Evolutionary conservation across 2,888 invertebrate species (phyloP).

Genomic region (Ennomos fuscantarius): DNA sequence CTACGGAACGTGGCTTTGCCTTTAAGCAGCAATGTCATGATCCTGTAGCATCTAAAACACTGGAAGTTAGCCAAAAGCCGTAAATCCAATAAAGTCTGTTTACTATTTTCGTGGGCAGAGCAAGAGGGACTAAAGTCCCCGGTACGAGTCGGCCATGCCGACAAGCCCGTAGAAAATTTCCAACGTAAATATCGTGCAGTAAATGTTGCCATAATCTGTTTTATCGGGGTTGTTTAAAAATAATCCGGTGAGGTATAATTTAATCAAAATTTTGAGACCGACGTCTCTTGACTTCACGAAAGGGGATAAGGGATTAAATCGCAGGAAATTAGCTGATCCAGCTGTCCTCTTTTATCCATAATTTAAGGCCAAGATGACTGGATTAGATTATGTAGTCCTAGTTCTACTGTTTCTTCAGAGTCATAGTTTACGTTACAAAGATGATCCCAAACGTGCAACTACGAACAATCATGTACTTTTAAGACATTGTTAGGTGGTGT

Average conservation of each 20-base stretch:
- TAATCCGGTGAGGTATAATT: not conserved
- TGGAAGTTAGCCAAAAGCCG: slow-evolving; percentile 14
- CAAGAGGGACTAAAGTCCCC: not conserved
- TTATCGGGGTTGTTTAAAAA: not conserved
- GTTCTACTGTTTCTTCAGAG: too few species aligned
- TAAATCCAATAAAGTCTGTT: slow-evolving; percentile 13
- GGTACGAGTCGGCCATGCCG: not conserved
- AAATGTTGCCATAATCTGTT: not conserved
- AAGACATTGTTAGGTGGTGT: too few species aligned
- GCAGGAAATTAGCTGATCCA: too few species aligned
- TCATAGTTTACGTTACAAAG: too few species aligned
- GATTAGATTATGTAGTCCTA: too few species aligned
- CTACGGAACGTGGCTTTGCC: not conserved
- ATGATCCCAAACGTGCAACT: too few species aligned
- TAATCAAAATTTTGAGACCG: not conserved
- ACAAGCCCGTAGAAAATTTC: slow-evolving; percentile 1
- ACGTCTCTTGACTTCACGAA: not conserved
- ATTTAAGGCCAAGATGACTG: too few species aligned
- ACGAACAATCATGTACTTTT: too few species aligned
- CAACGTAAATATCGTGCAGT: not conserved
- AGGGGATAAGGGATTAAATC: too few species aligned
- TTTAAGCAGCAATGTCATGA: slow-evolving; percentile 6
- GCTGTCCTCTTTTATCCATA: too few species aligned
- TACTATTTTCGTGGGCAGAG: slow-evolving; percentile 2
- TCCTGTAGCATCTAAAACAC: not conserved